These are phyloP conservation scores for Sphaerophoria taeniata DNA, from an alignment of 2,888 invertebrate genomes.

Conservation along the genomic window DNA sequence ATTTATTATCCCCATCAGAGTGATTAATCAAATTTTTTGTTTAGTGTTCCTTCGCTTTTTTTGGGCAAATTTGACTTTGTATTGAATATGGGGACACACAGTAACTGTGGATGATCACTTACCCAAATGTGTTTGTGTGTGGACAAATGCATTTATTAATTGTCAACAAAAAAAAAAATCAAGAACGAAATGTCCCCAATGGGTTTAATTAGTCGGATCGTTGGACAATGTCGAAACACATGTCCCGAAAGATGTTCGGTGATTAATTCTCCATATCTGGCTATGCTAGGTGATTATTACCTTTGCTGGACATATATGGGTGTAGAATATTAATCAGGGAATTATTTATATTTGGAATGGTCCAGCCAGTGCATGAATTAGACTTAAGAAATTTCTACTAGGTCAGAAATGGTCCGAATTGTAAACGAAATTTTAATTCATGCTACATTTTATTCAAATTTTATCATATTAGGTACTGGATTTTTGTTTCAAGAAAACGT, in stretches of 20 bases:
- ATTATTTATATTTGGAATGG: slow-evolving; percentile 9
- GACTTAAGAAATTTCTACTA: too few species aligned
- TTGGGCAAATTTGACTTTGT: slow-evolving; percentile 49
- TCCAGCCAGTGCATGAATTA: background rate
- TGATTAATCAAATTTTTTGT: slow-evolving; percentile 79
- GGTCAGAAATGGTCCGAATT: too few species aligned
- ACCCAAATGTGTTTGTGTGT: slow-evolving; percentile 49
- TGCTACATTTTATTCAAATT: too few species aligned
- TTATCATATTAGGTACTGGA: too few species aligned
- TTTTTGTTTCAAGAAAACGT: too few species aligned
- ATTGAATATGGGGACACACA: slow-evolving; percentile 48
- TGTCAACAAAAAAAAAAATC: slow-evolving; percentile 35
- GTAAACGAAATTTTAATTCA: too few species aligned
- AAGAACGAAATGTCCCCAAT: slow-evolving; percentile 52
- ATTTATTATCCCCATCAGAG: slow-evolving; percentile 82
- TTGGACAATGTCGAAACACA: slow-evolving; percentile 57
- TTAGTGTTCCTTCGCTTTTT: slow-evolving; percentile 32
- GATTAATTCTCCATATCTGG: background rate
- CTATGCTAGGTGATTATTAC: slow-evolving; percentile 7
- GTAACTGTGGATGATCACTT: slow-evolving; percentile 31
- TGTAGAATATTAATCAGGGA: slow-evolving; percentile 15
- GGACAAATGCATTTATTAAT: slow-evolving; percentile 74
- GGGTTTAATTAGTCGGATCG: slow-evolving; percentile 59
- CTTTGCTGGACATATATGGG: slow-evolving; percentile 8
- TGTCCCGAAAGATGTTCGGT: slow-evolving; percentile 24